Percentiles rank a stretch among this genome's conserved stretches.
Evolutionary conservation across 2,888 invertebrate species (phyloP).

Genomic region (Elysia crispata): DNA sequence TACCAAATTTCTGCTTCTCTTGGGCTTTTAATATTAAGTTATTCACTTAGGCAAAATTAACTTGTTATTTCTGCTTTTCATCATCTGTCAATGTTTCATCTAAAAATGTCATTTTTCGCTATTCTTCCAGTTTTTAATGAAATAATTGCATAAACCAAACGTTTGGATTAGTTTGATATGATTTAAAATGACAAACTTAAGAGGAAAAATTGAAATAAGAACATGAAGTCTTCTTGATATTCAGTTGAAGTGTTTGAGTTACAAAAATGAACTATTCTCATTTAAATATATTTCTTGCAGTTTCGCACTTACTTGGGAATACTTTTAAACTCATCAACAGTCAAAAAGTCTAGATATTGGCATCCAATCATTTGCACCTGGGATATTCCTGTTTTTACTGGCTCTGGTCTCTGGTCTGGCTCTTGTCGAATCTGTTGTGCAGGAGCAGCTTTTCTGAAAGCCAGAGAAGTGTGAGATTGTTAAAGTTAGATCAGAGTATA

Average conservation of each 20-base stretch:
- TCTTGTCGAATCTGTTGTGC: background rate
- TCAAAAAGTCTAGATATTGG: conserved; percentile 54
- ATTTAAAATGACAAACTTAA: background rate
- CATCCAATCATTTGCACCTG: background rate
- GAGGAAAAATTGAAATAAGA: background rate
- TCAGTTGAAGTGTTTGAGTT: background rate
- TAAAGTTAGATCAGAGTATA: too few relatives aligned
- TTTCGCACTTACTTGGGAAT: conserved; percentile 71
- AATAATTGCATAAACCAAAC: too few relatives aligned
- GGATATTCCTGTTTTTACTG: background rate
- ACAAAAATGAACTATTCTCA: background rate
- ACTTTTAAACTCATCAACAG: conserved; percentile 70
- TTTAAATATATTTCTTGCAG: background rate
- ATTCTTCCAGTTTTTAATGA: too few relatives aligned
- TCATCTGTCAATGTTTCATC: too few relatives aligned
- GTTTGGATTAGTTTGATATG: background rate
- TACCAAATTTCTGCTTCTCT: too few relatives aligned
- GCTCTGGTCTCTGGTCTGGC: background rate
- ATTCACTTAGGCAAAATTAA: too few relatives aligned
- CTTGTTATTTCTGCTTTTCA: too few relatives aligned
- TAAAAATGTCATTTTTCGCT: too few relatives aligned
- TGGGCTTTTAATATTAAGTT: too few relatives aligned
- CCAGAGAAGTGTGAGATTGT: too few relatives aligned
- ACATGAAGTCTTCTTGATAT: background rate
- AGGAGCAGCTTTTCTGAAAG: too few relatives aligned